Base-by-base conservation (phyloP, 2,113 vertebrate species). In the Capra hircus region DNA sequence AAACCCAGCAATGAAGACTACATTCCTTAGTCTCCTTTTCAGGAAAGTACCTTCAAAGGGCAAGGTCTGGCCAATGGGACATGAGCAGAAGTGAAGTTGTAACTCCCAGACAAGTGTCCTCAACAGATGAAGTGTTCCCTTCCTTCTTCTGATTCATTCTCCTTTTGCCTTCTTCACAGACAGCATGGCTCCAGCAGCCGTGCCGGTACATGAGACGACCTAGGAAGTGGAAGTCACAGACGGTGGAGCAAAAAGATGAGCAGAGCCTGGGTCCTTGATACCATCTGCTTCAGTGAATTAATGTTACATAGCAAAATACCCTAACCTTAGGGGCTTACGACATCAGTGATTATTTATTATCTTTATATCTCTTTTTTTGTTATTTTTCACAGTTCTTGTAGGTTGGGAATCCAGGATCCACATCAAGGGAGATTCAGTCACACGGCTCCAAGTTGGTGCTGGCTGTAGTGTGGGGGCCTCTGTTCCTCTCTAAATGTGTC, bases 21-120 rank as follows among this genome's bases (percentile, higher is more conserved):
- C 59, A 64, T 59, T 25, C 45, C 62, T 77, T 57, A 80, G 64
- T 14, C 84, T 80, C 59, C 90, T 91, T 86, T 92, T 53, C 53
- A 77, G 48, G 25, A 40, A 57, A 15, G 2, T 43, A 36, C 4
- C 11, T 27, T 55, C 83, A 60, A n/a, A 50, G 13, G n/a, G 48
- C 57, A 91, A 91, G 74, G 59, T 77, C 43, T 64, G 19, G 50
- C n/a, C 52, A 53, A 62, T 0, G 6, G 40, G 21, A 52, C 5
- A 25, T 6, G 8, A 62, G 25, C n/a, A 86, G 53, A 78, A 67
- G 7, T 45, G 53, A 82, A 7, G 13, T 0, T 62, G 3, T 11
- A 71, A 64, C 16, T 92, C 45, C 50, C 52, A 85, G 64, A 90
- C 50, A 55, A 85, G 33, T 11, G 5, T 90, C 36, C 36, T 78